These are phyloP conservation scores for Entomobrya proxima DNA, from an alignment of 2,888 invertebrate genomes.

Conservation along the genomic window DNA sequence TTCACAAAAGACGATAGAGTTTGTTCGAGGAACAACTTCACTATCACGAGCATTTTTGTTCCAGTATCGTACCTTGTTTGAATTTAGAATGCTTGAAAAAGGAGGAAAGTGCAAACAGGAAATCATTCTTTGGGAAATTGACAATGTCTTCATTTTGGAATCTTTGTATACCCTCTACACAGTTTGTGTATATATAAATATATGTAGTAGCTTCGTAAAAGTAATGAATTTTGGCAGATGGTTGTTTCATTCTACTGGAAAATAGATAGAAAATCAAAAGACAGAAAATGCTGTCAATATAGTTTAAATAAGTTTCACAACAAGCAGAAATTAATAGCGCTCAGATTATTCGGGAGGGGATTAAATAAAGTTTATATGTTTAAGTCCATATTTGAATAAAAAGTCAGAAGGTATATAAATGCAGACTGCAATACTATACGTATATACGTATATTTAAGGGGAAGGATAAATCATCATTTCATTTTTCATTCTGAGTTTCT, in stretches of 20 bases:
- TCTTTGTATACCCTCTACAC: too few species aligned
- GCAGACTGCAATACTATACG: too few species aligned
- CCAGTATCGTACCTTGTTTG: neutral
- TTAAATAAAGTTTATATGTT: too few species aligned
- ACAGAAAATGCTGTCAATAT: neutral
- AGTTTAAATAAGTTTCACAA: too few species aligned
- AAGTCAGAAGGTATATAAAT: too few species aligned
- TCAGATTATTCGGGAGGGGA: too few species aligned
- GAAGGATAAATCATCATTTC: too few species aligned
- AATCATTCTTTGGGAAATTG: slow-evolving; percentile 53
- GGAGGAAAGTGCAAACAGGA: slow-evolving; percentile 37
- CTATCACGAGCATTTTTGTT: neutral
- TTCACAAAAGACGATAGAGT: neutral
- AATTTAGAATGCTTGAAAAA: neutral
- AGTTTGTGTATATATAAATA: neutral
- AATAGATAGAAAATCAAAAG: neutral
- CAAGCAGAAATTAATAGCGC: too few species aligned
- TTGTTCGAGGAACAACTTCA: neutral
- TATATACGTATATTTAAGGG: too few species aligned
- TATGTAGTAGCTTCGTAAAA: neutral
- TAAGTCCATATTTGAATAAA: too few species aligned
- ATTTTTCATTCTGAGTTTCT: too few species aligned
- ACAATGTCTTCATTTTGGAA: slow-evolving; percentile 22
- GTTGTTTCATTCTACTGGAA: slow-evolving; percentile 24
- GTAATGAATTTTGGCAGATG: slow-evolving; percentile 51